Base-by-base conservation (phyloP, 2,113 vertebrate species). In the Agapornis roseicollis region DNA sequence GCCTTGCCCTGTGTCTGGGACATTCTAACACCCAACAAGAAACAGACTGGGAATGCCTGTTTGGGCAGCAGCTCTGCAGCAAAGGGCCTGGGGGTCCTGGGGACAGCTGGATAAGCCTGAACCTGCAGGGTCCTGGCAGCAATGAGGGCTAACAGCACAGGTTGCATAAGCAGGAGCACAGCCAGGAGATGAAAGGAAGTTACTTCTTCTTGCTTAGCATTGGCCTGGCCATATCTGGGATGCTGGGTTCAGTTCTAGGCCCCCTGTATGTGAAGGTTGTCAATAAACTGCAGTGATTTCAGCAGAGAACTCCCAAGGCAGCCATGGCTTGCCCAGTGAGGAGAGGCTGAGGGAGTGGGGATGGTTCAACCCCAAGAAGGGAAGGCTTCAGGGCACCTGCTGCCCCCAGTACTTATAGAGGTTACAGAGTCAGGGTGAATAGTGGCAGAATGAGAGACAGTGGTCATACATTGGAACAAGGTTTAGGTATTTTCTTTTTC, bases 191-290 rank as follows among this genome's bases (percentile, higher is more conserved):
- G 7, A 15, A 17, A 17, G 35, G 11, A 35, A 55, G 23, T 55
- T 35, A 16, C 11, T 81, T 25, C 56, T 39, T 56, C 83, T 78
- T 22, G 16, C 18, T 69, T 6, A 37, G 39, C 22, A 61, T 52
- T 69, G 55, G 14, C 53, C 68, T 73, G 35, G 33, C 39, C 27
- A 0, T 52, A 20, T 47, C 31, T 61, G 49, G 33, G 14, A 61
- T 29, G 33, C 11, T 37, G 28, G 24, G 11, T 37, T 91, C 7
- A 35, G 27, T 35, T 66, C n/a, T 53, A 25, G 35, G 3, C 23
- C 42, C 41, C 4, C 1, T 0, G 11, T 17, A 11, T 9, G 2
- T 1, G 6, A 37, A 55, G 12, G 24, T 2, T 70, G 29, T 29
- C 55, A 33, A 17, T 72, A 80, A 69, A 56, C 13, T 20, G 29